These are phyloP conservation scores for Denticeps clupeoides DNA, from an alignment of 2,797 vertebrate genomes.

Conservation along the genomic window DNA sequence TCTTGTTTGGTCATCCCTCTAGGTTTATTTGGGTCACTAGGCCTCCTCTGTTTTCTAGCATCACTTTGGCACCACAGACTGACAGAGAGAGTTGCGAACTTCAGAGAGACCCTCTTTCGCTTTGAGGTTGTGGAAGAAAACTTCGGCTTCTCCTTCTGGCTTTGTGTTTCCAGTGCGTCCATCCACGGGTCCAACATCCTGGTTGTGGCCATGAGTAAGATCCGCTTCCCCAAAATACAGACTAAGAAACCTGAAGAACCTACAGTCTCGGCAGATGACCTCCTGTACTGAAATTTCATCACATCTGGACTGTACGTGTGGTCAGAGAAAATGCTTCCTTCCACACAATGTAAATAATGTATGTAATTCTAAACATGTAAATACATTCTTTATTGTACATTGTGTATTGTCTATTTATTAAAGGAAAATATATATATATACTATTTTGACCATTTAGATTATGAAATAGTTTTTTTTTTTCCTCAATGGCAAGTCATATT, in stretches of 20 bases:
- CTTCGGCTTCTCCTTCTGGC: slow-evolving; percentile 83
- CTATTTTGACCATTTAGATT: no score
- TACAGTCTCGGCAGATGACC: slow-evolving; percentile 75
- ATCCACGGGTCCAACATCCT: slow-evolving; percentile 73
- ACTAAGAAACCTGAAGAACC: slow-evolving; percentile 80
- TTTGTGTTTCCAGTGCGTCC: slow-evolving; percentile 74
- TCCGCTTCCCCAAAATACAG: slow-evolving; percentile 75
- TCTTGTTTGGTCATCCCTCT: background rate
- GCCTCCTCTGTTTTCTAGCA: slow-evolving; percentile 23
- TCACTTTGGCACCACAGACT: slow-evolving; percentile 36
- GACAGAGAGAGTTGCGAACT: slow-evolving; percentile 82
- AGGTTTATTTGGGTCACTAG: slow-evolving; percentile 25
- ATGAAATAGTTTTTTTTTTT: no score
- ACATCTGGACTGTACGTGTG: no score
- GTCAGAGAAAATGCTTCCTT: background rate
- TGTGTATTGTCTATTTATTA: no score
- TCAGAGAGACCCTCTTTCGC: slow-evolving; percentile 72
- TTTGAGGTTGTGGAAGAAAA: slow-evolving; percentile 73
- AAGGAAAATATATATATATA: no score
- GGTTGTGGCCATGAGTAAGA: slow-evolving; percentile 72
- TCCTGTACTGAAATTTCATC: slow-evolving; percentile 68
- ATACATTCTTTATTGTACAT: no score
- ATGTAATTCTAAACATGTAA: no score
- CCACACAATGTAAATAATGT: background rate
- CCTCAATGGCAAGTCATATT: no score